A percentile compares a stretch with the other conserved stretches of the same genome.
Evolutionary conservation across 2,113 vertebrate genomes (phyloP).

Genomic region (Cathartes aura): DNA sequence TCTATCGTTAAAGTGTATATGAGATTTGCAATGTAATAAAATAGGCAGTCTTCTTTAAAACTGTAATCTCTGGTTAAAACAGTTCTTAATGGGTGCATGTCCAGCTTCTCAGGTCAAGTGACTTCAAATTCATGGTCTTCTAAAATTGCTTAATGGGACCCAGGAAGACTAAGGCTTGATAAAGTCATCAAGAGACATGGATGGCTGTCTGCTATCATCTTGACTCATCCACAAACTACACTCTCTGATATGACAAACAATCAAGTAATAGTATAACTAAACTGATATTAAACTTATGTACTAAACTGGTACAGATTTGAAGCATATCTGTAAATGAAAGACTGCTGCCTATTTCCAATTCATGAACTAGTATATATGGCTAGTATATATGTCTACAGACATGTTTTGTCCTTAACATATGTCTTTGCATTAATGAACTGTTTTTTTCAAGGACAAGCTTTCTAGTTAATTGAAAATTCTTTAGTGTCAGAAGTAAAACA

Average conservation of each 20-base stretch:
- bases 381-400: neutral
- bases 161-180: neutral
- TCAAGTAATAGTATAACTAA: neutral
- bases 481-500: neutral
- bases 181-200: neutral
- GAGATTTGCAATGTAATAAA: neutral
- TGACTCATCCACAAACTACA: neutral
- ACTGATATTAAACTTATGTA: neutral
- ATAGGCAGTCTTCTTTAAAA: neutral
- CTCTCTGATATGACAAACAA: neutral
- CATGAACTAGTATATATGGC: neutral
- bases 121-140: neutral
- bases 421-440: neutral
- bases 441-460: neutral
- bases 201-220: neutral
- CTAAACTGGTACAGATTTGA: neutral
- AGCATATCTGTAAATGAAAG: neutral
- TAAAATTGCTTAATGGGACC: fast-evolving
- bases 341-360: neutral
- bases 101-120: neutral
- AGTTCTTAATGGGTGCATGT: neutral
- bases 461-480: neutral
- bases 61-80: neutral
- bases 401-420: neutral
- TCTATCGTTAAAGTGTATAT: neutral